Evolutionary conservation across 2,888 invertebrate species (phyloP), one percentile per base, ranked within the genome.

Genomic region (Ypsolopha scabrella): DNA sequence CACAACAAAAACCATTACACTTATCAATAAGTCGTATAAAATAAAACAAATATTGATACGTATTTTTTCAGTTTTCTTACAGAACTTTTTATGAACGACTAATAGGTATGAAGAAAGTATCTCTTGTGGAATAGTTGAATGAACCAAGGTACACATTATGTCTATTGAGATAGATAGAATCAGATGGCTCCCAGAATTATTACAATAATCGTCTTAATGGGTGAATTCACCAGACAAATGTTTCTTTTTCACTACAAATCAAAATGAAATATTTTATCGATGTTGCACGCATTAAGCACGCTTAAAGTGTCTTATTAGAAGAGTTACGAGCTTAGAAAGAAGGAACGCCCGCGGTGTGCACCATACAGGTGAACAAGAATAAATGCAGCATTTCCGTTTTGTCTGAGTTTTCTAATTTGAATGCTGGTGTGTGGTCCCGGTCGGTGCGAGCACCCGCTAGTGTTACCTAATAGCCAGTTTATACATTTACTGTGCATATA

Each of bases 311-410:
- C 77, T 78, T 80, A 77, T 76, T 76, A 75, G 70, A 77, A 79
- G 77, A 82, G 70, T 81, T 81, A 81, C 75, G 79, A 72, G 70
- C 68, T 75, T 75, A 67, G 69, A 75, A 71, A 70, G 66, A 71
- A 73, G 68, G 78, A 68, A 74, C 78, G 75, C 81, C 83, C 72
- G 81, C 77, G 70, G 82, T 74, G 64, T 61, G 44, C 53, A 63
- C 63, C 65, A 64, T 65, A 67, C 67, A 70, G 72, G 71, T 67
- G 71, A 68, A 66, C 68, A 64, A 68, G 67, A 75, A 79, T 77
- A 75, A 75, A 82, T 81, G 75, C 72, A 69, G 72, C 72, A 70
- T 82, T 82, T 82, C 80, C 79, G 77, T 78, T 79, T 75, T 73
- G 74, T 72, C 65, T 62, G 72, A 72, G 65, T 79, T 80, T 81